Evolutionary conservation across 2,113 vertebrate species (phyloP).

Genomic region (Urocitellus parryii): DNA sequence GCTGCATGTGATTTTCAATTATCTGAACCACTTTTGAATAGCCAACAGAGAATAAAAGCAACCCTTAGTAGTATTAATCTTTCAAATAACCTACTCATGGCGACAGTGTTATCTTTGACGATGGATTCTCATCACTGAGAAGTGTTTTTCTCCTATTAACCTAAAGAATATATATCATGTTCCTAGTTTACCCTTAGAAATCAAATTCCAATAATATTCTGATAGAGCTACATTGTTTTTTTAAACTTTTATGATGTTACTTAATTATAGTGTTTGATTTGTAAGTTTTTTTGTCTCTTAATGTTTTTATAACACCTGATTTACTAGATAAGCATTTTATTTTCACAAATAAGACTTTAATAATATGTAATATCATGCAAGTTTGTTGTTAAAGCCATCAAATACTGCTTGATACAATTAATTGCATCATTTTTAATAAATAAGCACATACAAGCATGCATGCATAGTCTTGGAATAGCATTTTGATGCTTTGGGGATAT

Average conservation of each 20-base stretch:
- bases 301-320: neutral
- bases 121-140: constrained; percentile 58
- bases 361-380: neutral
- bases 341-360: neutral
- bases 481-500: neutral
- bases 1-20: constrained; percentile 43
- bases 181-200: constrained; percentile 53
- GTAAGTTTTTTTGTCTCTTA: neutral
- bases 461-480: neutral
- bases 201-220: neutral
- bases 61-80: constrained; percentile 48
- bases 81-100: constrained; percentile 57
- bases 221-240: neutral
- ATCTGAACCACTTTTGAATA: constrained; percentile 65
- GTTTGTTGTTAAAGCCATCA: neutral
- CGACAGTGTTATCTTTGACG: constrained; percentile 69
- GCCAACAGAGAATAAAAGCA: constrained; percentile 38
- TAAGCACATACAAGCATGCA: too few relatives aligned
- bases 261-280: neutral
- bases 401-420: neutral
- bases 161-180: constrained; percentile 67
- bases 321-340: constrained; percentile 1
- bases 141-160: constrained; percentile 58
- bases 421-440: neutral
- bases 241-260: neutral